Conservation (phyloP, 2,888 invertebrate species). For the Sinopyrophorus schimmeli region DNA sequence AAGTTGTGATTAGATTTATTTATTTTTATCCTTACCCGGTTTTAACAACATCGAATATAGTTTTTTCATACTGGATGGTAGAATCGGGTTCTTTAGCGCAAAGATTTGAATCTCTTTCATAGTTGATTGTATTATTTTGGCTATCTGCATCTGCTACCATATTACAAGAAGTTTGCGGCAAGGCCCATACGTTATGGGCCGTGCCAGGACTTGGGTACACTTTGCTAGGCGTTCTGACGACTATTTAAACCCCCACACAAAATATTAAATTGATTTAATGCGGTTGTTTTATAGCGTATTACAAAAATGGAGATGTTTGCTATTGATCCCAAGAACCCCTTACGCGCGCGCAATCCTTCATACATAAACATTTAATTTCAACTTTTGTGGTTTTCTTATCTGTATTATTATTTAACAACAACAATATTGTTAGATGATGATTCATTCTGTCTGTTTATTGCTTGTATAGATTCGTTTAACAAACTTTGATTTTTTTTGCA, state of each 20-base stretch:
- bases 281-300: constrained; percentile 31
- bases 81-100: constrained; percentile 53
- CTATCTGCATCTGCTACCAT: constrained; percentile 74
- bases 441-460: no score
- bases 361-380: no score
- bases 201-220: constrained; percentile 86
- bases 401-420: no score
- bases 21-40: constrained; percentile 69
- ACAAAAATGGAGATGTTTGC: constrained; percentile 26
- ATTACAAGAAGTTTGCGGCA: constrained; percentile 78
- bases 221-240: constrained; percentile 55
- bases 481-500: no score
- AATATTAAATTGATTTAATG: constrained; percentile 34
- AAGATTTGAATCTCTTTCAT: constrained; percentile 57
- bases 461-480: no score
- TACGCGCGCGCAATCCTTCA: constrained; percentile 22
- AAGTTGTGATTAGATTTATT: no score
- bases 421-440: no score
- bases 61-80: constrained; percentile 62
- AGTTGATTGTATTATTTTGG: constrained; percentile 54
- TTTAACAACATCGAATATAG: constrained; percentile 82
- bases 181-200: constrained; percentile 87
- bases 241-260: constrained; percentile 32
- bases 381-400: no score
- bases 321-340: constrained; percentile 21